Base-by-base conservation (phyloP, 2,797 vertebrate species). In the Semotilus atromaculatus region DNA sequence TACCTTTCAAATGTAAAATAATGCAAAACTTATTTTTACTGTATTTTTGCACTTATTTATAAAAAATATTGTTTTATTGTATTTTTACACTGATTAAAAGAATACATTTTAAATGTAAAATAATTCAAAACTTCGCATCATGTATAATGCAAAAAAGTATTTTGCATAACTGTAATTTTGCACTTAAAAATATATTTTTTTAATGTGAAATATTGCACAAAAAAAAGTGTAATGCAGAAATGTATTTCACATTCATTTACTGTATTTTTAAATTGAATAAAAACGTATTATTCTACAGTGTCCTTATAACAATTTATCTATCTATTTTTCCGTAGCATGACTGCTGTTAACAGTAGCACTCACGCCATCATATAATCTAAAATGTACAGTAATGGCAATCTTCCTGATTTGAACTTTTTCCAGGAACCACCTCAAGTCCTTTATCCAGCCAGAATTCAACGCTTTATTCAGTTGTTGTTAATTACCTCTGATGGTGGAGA, bases 381-480 rank as follows among this genome's bases (percentile, higher is more conserved):
- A 3, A 51, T 31, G 5, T 36, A 75, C 31, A n/a, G 18, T 51
- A 53, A 29, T 43, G 9, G 8, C 19, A 67, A 34, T 81, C 18
- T 23, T 14, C 6, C 34, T 31, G 51, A 80, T 55, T 70, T 19
- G 0, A 38, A 60, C 53, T 55, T 80, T 40, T 72, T 34, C 13
- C 14, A 72, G 29, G 8, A 51, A 21, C 58, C 40, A 11, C 21
- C 16, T 66, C 23, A 75, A 74, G 66, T 53, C 16, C 40, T 26
- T 26, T 43, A 45, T 36, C 51, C 9, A 53, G 71, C 31, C 40
- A 55, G 72, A 64, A 9, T 23, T 40, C 48, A 10, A 5, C 38
- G 68, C 5, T 86, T 66, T 85, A 21, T 6, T 85, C 74, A n/a
- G 76, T 67, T 51, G 48, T 80, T 86, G 81, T 75, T 86, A 53